Evolutionary conservation across 2,797 vertebrate species (phyloP).

Genomic region (Rousettus madagascariensis): DNA sequence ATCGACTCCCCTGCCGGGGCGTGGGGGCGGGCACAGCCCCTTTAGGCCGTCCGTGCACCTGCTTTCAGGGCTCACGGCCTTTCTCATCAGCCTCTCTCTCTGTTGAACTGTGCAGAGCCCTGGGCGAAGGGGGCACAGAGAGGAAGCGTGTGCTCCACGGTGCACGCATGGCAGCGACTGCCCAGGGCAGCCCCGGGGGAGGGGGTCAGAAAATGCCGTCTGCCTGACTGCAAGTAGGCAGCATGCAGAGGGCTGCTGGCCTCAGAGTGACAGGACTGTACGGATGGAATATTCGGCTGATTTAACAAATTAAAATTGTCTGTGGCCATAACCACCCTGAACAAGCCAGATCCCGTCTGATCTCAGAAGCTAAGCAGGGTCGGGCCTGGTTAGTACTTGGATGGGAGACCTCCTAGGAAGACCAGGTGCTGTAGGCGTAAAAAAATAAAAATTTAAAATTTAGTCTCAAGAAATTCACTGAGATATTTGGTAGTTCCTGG

Average conservation of each 20-base stretch:
- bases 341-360: no score
- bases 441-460: neutral
- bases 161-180: no score
- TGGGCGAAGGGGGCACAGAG: neutral
- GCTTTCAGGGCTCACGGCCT: no score
- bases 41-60: neutral
- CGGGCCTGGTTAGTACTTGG: no score
- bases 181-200: no score
- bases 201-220: fast-evolving
- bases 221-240: neutral
- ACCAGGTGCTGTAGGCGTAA: no score
- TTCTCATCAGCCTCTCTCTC: neutral
- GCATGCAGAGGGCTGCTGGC: neutral
- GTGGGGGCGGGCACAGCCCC: no score
- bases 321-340: no score
- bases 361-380: no score
- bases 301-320: neutral
- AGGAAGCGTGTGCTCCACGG: neutral
- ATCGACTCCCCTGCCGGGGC: neutral
- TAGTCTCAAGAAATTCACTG: no score
- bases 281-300: neutral
- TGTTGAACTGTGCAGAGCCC: neutral
- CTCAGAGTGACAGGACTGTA: no score
- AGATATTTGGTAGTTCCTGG: neutral
- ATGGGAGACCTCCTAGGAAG: no score